Percentiles rank a stretch among this genome's conserved stretches.
Conservation (phyloP, 2,113 vertebrate genomes). For the Haplochromis burtoni region DNA sequence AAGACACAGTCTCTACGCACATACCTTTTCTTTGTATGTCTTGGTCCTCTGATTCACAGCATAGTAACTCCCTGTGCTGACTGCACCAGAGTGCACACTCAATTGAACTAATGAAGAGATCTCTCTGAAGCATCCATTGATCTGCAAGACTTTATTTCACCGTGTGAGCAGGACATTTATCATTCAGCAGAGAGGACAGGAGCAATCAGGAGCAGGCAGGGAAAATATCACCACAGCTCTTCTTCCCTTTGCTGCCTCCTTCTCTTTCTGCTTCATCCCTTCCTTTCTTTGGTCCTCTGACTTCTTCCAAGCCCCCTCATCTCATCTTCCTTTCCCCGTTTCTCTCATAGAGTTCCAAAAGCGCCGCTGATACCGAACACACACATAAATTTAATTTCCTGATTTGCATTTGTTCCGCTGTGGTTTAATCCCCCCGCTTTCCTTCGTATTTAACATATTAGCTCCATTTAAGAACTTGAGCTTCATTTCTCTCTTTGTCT, state of each 20-base stretch:
- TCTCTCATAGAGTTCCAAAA: background rate
- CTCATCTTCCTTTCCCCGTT: background rate
- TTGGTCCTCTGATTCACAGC: constrained; percentile 14
- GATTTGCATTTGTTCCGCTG: background rate
- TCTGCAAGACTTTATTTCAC: constrained; percentile 24
- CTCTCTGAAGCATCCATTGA: constrained; percentile 32
- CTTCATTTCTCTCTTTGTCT: background rate
- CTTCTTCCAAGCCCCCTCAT: background rate
- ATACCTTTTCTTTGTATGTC: background rate
- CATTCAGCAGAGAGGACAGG: constrained; percentile 5
- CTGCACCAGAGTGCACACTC: background rate
- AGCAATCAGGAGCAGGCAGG: background rate
- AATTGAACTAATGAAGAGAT: constrained; percentile 53
- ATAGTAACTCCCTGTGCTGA: constrained; percentile 17
- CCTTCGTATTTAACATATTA: background rate
- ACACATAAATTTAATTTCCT: background rate
- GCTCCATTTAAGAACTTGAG: background rate
- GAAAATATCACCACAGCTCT: background rate
- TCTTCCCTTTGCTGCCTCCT: background rate
- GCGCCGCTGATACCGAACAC: background rate
- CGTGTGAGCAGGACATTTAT: constrained; percentile 9
- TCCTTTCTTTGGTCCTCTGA: background rate
- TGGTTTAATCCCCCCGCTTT: background rate
- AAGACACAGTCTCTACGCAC: background rate
- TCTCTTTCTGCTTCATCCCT: background rate